Percentiles rank a stretch among this genome's conserved stretches.
These are phyloP conservation scores for Crenichthys baileyi DNA, from an alignment of 2,797 vertebrate genomes.

Conservation along the genomic window DNA sequence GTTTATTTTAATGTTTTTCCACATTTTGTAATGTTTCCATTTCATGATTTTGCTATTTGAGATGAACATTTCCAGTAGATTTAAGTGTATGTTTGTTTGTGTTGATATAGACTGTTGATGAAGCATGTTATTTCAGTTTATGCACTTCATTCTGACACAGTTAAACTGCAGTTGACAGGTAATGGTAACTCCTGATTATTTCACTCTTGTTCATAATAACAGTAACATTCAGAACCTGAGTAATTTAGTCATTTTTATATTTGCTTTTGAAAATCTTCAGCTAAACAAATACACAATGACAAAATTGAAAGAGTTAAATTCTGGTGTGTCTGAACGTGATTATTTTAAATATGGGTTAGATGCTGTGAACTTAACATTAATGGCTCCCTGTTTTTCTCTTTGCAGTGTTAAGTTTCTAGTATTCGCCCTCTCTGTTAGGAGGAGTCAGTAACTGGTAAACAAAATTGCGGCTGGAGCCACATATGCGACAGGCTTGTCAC, in stretches of 20 bases:
- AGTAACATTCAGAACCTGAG: constrained; percentile 31
- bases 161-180: constrained; percentile 82
- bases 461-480: constrained; percentile 78
- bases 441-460: constrained; percentile 81
- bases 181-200: constrained; percentile 78
- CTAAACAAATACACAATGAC: neutral
- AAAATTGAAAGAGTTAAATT: constrained; percentile 21
- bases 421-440: constrained; percentile 81
- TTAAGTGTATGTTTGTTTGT: neutral
- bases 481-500: constrained; percentile 68
- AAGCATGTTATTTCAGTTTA: constrained; percentile 55
- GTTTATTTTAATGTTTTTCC: constrained; percentile 17
- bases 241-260: constrained; percentile 38
- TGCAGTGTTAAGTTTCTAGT: constrained; percentile 89
- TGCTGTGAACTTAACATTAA: constrained; percentile 52
- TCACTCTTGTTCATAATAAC: constrained; percentile 53
- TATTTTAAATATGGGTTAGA: constrained; percentile 25
- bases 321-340: constrained; percentile 24
- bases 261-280: neutral
- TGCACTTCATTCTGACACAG: constrained; percentile 78
- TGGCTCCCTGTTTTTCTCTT: constrained; percentile 79
- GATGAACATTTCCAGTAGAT: constrained; percentile 3
- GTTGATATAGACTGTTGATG: constrained; percentile 26
- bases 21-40: constrained; percentile 21
- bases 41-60: constrained; percentile 22